These are phyloP conservation scores for Steinernema scapterisci DNA, from an alignment of 2,888 invertebrate species.

Conservation along the genomic window DNA sequence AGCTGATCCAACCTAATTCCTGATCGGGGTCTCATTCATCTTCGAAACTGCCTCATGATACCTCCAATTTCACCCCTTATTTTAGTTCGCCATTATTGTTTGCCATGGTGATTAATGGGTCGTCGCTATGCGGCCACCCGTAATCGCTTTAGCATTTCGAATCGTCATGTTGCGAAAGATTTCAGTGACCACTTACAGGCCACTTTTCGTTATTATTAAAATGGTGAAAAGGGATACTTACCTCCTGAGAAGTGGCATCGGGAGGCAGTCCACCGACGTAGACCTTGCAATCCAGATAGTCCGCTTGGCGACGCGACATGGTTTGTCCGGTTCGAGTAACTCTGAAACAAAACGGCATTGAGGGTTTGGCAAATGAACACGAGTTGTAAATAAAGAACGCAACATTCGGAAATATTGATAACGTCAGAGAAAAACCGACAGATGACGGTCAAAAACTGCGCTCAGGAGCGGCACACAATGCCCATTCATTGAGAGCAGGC, in stretches of 20 bases:
- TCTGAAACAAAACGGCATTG: background rate
- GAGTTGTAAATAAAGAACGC: background rate
- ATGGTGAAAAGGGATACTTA: constrained; percentile 11
- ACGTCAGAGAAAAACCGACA: too few species aligned
- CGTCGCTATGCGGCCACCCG: too few species aligned
- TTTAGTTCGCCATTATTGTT: too few species aligned
- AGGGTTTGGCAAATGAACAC: background rate
- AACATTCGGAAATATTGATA: background rate
- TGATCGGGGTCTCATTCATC: too few species aligned
- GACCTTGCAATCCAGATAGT: constrained; percentile 74
- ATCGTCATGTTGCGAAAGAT: too few species aligned
- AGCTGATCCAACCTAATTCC: too few species aligned
- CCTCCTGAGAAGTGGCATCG: constrained; percentile 76
- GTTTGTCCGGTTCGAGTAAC: constrained; percentile 9
- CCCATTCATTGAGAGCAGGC: background rate
- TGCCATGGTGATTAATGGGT: too few species aligned
- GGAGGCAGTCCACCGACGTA: constrained; percentile 90
- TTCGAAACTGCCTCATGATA: too few species aligned
- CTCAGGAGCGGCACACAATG: background rate
- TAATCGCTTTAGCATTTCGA: too few species aligned
- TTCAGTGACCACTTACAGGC: too few species aligned
- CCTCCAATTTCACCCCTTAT: too few species aligned
- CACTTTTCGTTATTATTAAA: too few species aligned
- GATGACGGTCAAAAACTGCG: background rate
- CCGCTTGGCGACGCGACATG: constrained; percentile 33